Conservation (phyloP, 2,888 invertebrate genomes). For the Melieria omissa region DNA sequence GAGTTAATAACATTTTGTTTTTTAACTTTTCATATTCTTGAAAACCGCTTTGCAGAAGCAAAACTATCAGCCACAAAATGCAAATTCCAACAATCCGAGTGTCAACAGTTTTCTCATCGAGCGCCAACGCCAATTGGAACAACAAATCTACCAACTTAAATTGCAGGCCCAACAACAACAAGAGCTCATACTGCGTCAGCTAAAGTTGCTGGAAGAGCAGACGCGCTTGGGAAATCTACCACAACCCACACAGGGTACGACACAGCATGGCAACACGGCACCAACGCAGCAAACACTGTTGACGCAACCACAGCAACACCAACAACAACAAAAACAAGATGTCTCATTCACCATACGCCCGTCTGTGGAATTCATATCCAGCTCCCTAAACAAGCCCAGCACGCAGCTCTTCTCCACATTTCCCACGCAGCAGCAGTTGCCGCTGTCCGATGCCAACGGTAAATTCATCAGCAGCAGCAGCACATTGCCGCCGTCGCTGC, state of each 20-base stretch:
- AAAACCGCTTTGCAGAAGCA: slow-evolving; percentile 41
- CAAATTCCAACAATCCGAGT: slow-evolving; percentile 17
- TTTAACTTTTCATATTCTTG: slow-evolving; percentile 8
- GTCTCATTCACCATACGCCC: slow-evolving; percentile 63
- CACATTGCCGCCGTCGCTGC: slow-evolving; percentile 30
- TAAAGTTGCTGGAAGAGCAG: slow-evolving; percentile 73
- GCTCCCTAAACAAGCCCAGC: slow-evolving; percentile 53
- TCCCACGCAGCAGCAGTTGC: slow-evolving; percentile 70
- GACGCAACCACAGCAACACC: slow-evolving; percentile 43
- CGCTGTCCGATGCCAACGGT: slow-evolving; percentile 71
- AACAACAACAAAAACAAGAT: slow-evolving; percentile 51
- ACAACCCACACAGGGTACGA: slow-evolving; percentile 1
- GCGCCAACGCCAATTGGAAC: slow-evolving; percentile 76
- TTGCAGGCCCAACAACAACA: slow-evolving; percentile 78
- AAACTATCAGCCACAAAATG: slow-evolving; percentile 31
- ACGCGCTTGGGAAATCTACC: slow-evolving; percentile 50
- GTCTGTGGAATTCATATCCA: slow-evolving; percentile 66
- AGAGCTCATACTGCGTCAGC: slow-evolving; percentile 74
- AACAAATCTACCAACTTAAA: slow-evolving; percentile 75
- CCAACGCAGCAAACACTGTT: slow-evolving; percentile 41
- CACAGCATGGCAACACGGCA: slow-evolving; percentile 37
- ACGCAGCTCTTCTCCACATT: slow-evolving; percentile 51
- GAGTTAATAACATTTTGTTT: background rate
- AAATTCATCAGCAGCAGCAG: slow-evolving; percentile 53
- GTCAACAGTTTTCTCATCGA: slow-evolving; percentile 61